A percentile compares a stretch with the other conserved stretches of the same genome.
phyloP scores from a whole-genome alignment of 2,797 vertebrate genomes.

The Molossus alvarezi region DNA sequence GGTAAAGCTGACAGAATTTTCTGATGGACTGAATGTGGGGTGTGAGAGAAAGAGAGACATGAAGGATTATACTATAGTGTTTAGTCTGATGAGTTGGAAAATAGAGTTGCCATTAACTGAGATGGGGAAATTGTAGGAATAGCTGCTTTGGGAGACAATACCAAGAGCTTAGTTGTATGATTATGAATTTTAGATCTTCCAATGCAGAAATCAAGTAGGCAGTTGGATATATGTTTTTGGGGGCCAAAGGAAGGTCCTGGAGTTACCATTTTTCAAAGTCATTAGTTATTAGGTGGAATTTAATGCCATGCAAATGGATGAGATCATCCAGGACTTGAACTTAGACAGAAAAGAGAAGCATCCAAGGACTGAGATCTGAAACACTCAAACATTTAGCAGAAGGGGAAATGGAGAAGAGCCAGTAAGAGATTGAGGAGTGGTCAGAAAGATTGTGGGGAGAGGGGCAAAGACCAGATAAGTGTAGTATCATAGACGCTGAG shows the following conservation, averaged over 20 bases:
- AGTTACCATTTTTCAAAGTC: not conserved
- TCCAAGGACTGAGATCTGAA: not conserved
- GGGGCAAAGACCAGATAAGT: not conserved
- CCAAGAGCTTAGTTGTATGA: not conserved
- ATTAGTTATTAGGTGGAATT: not conserved
- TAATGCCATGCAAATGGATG: conserved; percentile 2
- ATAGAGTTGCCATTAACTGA: not conserved
- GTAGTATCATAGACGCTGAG: not conserved
- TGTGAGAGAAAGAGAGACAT: not conserved
- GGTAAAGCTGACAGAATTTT: conserved; percentile 19
- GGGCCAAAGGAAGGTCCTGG: not conserved
- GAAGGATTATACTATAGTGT: not conserved
- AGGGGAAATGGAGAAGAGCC: conserved; percentile 11
- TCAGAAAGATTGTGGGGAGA: conserved; percentile 8
- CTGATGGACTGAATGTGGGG: not conserved
- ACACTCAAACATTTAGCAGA: not conserved
- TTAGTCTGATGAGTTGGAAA: not conserved
- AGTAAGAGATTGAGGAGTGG: not conserved
- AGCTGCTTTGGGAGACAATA: not conserved
- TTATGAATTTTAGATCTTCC: not conserved
- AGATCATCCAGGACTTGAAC: not conserved
- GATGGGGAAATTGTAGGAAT: not conserved
- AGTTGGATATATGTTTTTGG: not conserved
- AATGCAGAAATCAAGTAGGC: not conserved
- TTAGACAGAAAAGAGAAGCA: not conserved